Conservation (phyloP, 37 sponge, comb jelly and placozoan genomes). For the Mnemiopsis leidyi region DNA sequence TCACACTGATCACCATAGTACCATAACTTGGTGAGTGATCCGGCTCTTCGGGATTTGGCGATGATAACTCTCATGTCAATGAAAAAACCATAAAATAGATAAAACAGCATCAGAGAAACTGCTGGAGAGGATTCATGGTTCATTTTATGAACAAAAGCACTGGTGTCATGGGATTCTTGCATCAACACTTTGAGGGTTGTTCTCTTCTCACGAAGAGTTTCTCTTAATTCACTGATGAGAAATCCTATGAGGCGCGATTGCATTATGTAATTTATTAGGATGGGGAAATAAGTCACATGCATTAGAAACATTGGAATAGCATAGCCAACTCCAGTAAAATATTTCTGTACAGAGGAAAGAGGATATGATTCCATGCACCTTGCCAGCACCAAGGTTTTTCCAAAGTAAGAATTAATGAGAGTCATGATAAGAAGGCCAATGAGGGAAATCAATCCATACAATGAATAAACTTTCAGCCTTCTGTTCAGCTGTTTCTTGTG, state of each 20-base stretch:
- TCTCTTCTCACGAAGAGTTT: conserved; percentile 33
- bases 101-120: conserved; percentile 45
- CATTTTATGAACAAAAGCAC: conserved; percentile 41
- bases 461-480: conserved; percentile 14
- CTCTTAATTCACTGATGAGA: conserved; percentile 20
- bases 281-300: conserved; percentile 60
- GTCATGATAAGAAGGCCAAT: conserved; percentile 43
- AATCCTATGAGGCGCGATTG: conserved; percentile 37
- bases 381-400: conserved; percentile 32
- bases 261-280: conserved; percentile 41
- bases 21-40: conserved; percentile 4
- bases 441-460: conserved; percentile 41
- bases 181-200: conserved; percentile 40
- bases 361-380: conserved; percentile 14
- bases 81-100: conserved; percentile 56
- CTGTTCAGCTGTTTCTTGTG: background rate
- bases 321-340: conserved; percentile 31
- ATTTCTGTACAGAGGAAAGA: background rate
- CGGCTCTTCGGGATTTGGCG: background rate
- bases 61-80: conserved; percentile 48
- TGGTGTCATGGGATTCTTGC: conserved; percentile 62
- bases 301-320: conserved; percentile 62
- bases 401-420: conserved; percentile 44
- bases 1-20: background rate
- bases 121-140: conserved; percentile 48